Evolutionary conservation across 2,797 vertebrate genomes (phyloP), one percentile per base, ranked within the genome.

Genomic region (Agapornis canus): DNA sequence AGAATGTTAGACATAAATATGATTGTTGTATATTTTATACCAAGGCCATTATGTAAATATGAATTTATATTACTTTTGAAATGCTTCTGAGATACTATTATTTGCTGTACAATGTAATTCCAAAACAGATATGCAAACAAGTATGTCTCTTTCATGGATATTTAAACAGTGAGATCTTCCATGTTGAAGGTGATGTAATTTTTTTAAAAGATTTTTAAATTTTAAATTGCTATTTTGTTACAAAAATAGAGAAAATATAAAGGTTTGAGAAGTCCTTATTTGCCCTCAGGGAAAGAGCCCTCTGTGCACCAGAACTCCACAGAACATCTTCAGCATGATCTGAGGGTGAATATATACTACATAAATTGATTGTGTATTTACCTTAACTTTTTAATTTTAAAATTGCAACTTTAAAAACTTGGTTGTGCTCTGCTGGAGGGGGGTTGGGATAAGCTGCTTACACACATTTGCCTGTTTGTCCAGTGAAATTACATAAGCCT

Each of bases 271-370:
- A 97, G 97, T 97, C 97, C 96, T 98, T 98, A 97, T 97, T 97
- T 97, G 98, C 95, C 98, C 98, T 99, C 98, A 98, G 98, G 98
- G 98, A 98, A 98, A 98, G 97, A 97, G 96, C 97, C 97, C 97
- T 98, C 98, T 98, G 93, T 98, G 98, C 98, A 98, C 98, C 98
- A 98, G 97, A 97, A 97, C 98, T 98, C 97, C 97, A 98, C 98
- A 98, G 96, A 97, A 96, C 98, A 97, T 98, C 97, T 98, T 98
- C 97, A 98, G 98, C 97, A 98, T 96, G 97, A 97, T 97, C 98
- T 98, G 98, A 98, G 97, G 98, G 97, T 97, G 97, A 97, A 98
- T 97, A 98, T 96, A 97, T 98, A 97, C 98, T 98, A 97, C 97
- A 98, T 98, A 97, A 98, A 98, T 98, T 98, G 98, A 97, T 98